These are phyloP conservation scores for Lasiurus borealis DNA, from an alignment of 2,113 vertebrate species.

Conservation along the genomic window DNA sequence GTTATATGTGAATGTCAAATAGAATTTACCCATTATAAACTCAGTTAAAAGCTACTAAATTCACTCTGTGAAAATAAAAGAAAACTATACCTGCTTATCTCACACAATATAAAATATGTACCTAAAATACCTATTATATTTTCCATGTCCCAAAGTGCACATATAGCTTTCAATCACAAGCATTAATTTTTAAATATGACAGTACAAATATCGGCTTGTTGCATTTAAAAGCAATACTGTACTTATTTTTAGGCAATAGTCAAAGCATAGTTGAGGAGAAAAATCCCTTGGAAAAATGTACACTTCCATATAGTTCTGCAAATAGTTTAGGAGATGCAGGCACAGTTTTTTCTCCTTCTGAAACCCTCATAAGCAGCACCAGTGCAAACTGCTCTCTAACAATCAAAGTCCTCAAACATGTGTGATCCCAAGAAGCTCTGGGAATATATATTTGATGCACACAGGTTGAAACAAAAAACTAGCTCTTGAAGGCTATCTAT, in stretches of 20 bases:
- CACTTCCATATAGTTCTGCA: not conserved
- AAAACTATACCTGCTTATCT: not conserved
- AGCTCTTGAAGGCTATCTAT: not conserved
- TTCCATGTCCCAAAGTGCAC: not conserved
- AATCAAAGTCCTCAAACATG: not conserved
- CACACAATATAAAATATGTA: not conserved
- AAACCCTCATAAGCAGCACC: not conserved
- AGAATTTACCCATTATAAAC: slow-evolving; percentile 23
- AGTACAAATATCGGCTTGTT: not conserved
- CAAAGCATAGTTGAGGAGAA: not conserved
- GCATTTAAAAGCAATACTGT: not conserved
- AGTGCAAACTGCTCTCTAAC: not conserved
- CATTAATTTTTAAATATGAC: not conserved
- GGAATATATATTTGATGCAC: not conserved
- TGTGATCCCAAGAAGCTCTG: not conserved
- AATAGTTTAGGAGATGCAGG: not conserved
- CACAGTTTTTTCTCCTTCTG: not conserved
- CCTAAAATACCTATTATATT: not conserved
- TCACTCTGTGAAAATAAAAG: slow-evolving; percentile 26
- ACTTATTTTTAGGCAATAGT: not conserved
- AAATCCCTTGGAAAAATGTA: not conserved
- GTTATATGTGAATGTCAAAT: not conserved
- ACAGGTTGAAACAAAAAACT: not conserved
- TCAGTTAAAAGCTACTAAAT: not conserved
- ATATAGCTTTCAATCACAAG: not conserved